Evolutionary conservation across 2,888 invertebrate genomes (phyloP), one percentile per base, ranked within the genome.

Genomic region (Agrotis exclamationis): DNA sequence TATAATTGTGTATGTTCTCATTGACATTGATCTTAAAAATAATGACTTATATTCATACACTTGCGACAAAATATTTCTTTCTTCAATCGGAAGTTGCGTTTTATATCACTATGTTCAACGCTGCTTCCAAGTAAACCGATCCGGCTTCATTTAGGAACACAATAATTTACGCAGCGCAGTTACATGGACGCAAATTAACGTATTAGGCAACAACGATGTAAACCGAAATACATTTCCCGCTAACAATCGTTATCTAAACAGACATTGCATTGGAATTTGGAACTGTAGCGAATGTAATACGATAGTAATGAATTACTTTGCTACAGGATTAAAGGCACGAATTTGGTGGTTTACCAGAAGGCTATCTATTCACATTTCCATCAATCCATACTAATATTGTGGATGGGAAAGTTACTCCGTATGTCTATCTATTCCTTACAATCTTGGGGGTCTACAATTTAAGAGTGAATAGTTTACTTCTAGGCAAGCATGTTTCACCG

Each of bases 271-370:
- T 20, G 65, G 70, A 64, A 76, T 63, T 70, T 20, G 65, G 70
- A 64, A 76, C 64, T 69, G 68, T 70, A 70, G 51, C 57, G 48
- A 74, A 58, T 74, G 57, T 81, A 84, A 82, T 84, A 72, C 69
- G 83, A 83, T 70, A 73, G 73, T 88, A 88, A 89, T 85, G 79
- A 85, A 87, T 89, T 84, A 86, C 80, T 65, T 65, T 67, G 59
- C 65, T 71, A 62, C 71, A 14, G 6, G 6, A 33, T 33, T 56
- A 13, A 58, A 24, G n/a, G 18, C 28, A 16, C 1, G 13, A 16
- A 24, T 47, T 47, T n/a, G 9, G n/a, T 6, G 16, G 11, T 64
- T 2, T n/a, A 14, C 0, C 14, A 22, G 20, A 20, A 22, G 1
- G n/a, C 4, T 24, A 28, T 39, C 2, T 50, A 24, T 9, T 18